These are phyloP conservation scores for Eustalomyia histrio DNA, from an alignment of 2,888 invertebrate genomes.

Conservation along the genomic window DNA sequence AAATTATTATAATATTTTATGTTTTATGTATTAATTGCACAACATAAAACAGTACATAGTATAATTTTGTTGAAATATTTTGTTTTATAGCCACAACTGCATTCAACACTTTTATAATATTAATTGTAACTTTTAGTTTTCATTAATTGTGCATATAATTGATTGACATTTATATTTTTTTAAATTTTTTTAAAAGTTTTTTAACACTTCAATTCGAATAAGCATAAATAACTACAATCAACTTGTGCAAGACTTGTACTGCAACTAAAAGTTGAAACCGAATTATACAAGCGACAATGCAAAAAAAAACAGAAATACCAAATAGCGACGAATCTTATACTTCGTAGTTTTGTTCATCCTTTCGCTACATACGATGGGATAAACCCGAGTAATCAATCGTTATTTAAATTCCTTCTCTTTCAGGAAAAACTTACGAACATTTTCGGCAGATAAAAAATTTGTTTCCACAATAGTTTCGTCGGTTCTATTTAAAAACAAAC, in stretches of 20 bases:
- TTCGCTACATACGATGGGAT: constrained; percentile 33
- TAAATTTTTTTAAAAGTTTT: constrained; percentile 43
- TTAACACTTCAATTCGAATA: constrained; percentile 40
- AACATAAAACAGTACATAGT: background rate
- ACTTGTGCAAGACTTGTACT: constrained; percentile 60
- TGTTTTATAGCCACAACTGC: background rate
- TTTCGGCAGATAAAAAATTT: constrained; percentile 2
- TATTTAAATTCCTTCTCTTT: constrained; percentile 4
- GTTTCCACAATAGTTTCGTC: background rate
- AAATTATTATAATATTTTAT: background rate
- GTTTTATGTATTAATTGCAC: background rate
- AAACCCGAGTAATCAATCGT: constrained; percentile 36
- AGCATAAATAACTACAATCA: constrained; percentile 50
- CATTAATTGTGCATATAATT: constrained; percentile 4
- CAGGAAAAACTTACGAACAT: background rate
- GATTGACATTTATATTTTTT: background rate
- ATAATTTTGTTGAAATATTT: background rate
- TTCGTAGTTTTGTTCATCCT: constrained; percentile 43
- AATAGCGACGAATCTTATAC: constrained; percentile 36
- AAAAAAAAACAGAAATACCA: constrained; percentile 27
- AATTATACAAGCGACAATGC: constrained; percentile 53
- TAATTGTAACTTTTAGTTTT: background rate
- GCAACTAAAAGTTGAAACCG: constrained; percentile 62
- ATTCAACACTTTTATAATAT: background rate
- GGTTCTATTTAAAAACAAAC: background rate